These are phyloP conservation scores for Toxotes chatareus DNA, from an alignment of 2,113 vertebrate species.

Conservation along the genomic window DNA sequence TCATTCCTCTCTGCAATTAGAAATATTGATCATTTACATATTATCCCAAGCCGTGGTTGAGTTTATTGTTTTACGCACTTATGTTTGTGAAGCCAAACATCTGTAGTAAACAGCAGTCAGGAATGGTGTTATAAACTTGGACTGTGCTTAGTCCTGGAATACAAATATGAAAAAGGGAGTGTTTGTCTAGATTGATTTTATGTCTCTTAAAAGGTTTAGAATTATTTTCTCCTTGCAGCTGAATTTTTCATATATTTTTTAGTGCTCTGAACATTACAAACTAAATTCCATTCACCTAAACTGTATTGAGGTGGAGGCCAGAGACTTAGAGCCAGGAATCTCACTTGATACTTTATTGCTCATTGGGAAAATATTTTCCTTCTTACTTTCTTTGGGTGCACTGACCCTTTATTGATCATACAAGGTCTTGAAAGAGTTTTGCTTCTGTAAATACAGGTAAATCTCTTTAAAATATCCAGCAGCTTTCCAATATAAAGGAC, in stretches of 20 bases:
- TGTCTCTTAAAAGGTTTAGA: not conserved
- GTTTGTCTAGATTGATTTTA: not conserved
- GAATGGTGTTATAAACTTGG: not conserved
- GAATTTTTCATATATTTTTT: not conserved
- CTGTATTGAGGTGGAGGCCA: not conserved
- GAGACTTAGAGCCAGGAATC: not conserved
- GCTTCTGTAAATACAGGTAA: not conserved
- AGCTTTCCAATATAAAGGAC: not conserved
- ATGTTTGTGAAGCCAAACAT: slow-evolving; percentile 39
- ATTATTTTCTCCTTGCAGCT: not conserved
- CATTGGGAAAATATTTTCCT: not conserved
- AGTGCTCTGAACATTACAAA: not conserved
- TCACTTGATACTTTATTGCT: not conserved
- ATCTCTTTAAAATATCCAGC: not conserved
- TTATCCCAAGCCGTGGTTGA: slow-evolving; percentile 37
- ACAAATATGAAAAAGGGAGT: not conserved
- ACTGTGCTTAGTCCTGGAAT: not conserved
- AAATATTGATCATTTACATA: slow-evolving; percentile 76
- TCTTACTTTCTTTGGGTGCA: not conserved
- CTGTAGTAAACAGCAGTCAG: slow-evolving; percentile 33
- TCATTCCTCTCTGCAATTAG: slow-evolving; percentile 73
- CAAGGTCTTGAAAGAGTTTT: not conserved
- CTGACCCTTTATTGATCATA: not conserved
- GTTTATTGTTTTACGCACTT: slow-evolving; percentile 51
- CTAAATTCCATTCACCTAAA: not conserved